Evolutionary conservation across 2,888 invertebrate species (phyloP).

Genomic region (Creontiades dilutus): DNA sequence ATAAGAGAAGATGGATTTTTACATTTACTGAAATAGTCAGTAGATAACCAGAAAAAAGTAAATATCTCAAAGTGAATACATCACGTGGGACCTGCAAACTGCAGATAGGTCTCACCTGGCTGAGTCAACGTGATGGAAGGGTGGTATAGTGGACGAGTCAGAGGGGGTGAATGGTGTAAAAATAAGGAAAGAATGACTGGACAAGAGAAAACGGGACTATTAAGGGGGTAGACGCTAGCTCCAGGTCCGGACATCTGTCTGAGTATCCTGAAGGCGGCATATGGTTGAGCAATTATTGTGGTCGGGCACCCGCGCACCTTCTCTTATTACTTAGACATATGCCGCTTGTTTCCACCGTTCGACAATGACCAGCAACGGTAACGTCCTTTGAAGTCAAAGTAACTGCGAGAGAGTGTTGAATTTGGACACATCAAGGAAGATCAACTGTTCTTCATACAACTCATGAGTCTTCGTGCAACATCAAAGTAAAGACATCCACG

Average conservation of each 20-base stretch:
- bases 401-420: not conserved
- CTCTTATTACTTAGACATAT: slow-evolving; percentile 70
- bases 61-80: no score
- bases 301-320: slow-evolving; percentile 67
- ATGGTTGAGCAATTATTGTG: slow-evolving; percentile 72
- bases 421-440: not conserved
- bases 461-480: not conserved
- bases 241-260: slow-evolving; percentile 69
- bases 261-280: slow-evolving; percentile 63
- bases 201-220: slow-evolving; percentile 51
- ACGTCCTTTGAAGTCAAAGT: slow-evolving; percentile 39
- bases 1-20: no score
- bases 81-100: no score
- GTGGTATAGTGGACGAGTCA: not conserved
- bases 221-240: slow-evolving; percentile 50
- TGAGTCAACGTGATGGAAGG: not conserved
- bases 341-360: slow-evolving; percentile 53
- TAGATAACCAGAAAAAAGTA: no score
- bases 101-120: not conserved
- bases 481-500: slow-evolving; percentile 6
- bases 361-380: slow-evolving; percentile 49
- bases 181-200: slow-evolving; percentile 70
- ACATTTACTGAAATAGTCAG: no score
- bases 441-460: not conserved
- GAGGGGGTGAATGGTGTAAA: slow-evolving; percentile 53